These are phyloP conservation scores for Myiozetetes cayanensis DNA, from an alignment of 2,113 vertebrate genomes.

Conservation along the genomic window DNA sequence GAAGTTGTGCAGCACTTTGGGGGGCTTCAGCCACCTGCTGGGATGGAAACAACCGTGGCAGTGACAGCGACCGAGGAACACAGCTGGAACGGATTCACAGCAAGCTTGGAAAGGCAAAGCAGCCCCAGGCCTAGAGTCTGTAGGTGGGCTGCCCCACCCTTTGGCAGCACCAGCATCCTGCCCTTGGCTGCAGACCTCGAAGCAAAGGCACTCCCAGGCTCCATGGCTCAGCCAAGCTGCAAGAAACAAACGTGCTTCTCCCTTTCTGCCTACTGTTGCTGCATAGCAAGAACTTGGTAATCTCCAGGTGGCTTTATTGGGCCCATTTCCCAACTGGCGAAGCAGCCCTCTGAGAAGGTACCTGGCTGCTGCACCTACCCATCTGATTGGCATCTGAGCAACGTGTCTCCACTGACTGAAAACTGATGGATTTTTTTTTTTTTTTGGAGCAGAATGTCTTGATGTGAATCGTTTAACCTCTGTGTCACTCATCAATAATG, in stretches of 20 bases:
- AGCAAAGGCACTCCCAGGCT: conserved; percentile 9
- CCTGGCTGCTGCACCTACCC: background rate
- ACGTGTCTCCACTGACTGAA: conserved; percentile 4
- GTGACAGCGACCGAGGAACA: fast-evolving
- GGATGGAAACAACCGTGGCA: fast-evolving
- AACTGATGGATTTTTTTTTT: background rate
- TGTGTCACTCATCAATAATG: conserved; percentile 61
- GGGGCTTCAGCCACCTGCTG: background rate
- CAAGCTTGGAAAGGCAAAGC: background rate
- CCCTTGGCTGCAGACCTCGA: conserved; percentile 15
- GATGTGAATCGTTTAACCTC: conserved; percentile 26
- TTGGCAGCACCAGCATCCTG: conserved; percentile 32
- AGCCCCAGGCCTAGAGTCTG: conserved; percentile 26
- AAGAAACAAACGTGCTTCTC: background rate
- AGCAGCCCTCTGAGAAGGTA: background rate
- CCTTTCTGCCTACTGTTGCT: background rate
- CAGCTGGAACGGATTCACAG: background rate
- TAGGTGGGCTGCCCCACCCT: conserved; percentile 59
- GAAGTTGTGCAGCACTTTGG: fast-evolving
- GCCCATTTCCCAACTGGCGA: background rate
- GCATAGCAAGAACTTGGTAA: background rate
- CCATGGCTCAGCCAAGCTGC: background rate
- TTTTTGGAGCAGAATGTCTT: conserved; percentile 11
- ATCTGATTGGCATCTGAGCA: background rate
- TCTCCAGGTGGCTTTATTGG: conserved; percentile 18